A percentile compares a stretch with the other conserved stretches of the same genome.
phyloP scores from a whole-genome alignment of 1,140 invertebrate genomes.

The Bombus waltoni region DNA sequence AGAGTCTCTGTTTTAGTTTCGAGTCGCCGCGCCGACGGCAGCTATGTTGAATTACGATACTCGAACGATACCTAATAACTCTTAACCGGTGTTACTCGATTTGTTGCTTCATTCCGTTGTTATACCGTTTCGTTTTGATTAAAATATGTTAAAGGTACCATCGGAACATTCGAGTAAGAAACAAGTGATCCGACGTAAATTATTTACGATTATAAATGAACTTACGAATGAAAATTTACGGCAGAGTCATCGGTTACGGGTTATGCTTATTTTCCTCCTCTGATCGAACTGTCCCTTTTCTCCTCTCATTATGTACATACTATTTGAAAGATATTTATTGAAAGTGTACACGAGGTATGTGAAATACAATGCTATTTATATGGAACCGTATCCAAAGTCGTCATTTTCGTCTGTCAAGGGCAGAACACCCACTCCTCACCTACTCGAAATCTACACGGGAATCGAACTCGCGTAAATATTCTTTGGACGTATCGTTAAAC shows the following conservation, averaged over 20 bases:
- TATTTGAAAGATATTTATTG: slow-evolving; percentile 75
- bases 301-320: slow-evolving; percentile 69
- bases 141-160: not conserved
- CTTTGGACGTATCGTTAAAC: slow-evolving; percentile 66
- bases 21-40: slow-evolving; percentile 44
- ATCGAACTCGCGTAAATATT: slow-evolving; percentile 50
- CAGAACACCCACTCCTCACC: slow-evolving; percentile 38
- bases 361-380: slow-evolving; percentile 72
- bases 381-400: slow-evolving; percentile 51
- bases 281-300: slow-evolving; percentile 27
- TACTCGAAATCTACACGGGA: slow-evolving; percentile 26
- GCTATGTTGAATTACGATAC: not conserved
- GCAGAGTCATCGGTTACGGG: slow-evolving; percentile 38
- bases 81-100: slow-evolving; percentile 26
- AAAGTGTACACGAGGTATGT: slow-evolving; percentile 73
- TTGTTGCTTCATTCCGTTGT: not conserved
- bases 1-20: not conserved
- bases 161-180: not conserved
- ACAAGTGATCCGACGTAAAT: not conserved
- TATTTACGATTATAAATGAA: not conserved
- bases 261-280: slow-evolving; percentile 38
- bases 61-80: slow-evolving; percentile 7
- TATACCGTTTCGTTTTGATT: not conserved
- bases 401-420: slow-evolving; percentile 39
- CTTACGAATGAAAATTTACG: not conserved